Evolutionary conservation across 1,140 invertebrate genomes (phyloP).

Genomic region (Hypothenemus hampei): DNA sequence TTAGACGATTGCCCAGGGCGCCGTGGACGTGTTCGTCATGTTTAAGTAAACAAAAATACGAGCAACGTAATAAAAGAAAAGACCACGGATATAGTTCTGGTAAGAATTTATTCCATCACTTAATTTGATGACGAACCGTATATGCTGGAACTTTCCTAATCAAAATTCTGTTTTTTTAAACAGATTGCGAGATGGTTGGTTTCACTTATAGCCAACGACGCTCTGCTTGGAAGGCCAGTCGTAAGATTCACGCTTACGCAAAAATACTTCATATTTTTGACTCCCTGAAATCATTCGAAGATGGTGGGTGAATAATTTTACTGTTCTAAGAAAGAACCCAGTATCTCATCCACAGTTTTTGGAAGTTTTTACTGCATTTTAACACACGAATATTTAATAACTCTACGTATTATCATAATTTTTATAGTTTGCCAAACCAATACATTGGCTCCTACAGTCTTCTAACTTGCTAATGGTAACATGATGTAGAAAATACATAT

Average conservation of each 20-base stretch:
- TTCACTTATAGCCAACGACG: conserved; percentile 34
- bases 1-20: conserved; percentile 54
- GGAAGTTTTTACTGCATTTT: too few species aligned
- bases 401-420: neutral
- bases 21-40: conserved; percentile 58
- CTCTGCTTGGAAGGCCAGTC: conserved; percentile 51
- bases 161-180: conserved; percentile 13
- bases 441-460: too few species aligned
- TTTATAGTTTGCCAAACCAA: too few species aligned
- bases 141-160: too few species aligned
- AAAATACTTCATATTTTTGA: conserved; percentile 48
- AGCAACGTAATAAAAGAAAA: neutral
- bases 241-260: conserved; percentile 53
- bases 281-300: conserved; percentile 3
- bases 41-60: conserved; percentile 17
- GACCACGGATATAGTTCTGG: conserved; percentile 27
- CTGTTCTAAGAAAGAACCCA: too few species aligned
- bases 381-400: neutral
- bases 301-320: conserved; percentile 37
- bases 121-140: too few species aligned
- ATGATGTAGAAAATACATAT: too few species aligned
- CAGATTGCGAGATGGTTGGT: conserved; percentile 14
- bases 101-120: conserved; percentile 6
- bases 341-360: too few species aligned
- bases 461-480: too few species aligned